Percentiles rank a stretch among this genome's conserved stretches.
These are phyloP conservation scores for Hydropsyche betteni DNA, from an alignment of 2,888 invertebrate genomes.

Conservation along the genomic window DNA sequence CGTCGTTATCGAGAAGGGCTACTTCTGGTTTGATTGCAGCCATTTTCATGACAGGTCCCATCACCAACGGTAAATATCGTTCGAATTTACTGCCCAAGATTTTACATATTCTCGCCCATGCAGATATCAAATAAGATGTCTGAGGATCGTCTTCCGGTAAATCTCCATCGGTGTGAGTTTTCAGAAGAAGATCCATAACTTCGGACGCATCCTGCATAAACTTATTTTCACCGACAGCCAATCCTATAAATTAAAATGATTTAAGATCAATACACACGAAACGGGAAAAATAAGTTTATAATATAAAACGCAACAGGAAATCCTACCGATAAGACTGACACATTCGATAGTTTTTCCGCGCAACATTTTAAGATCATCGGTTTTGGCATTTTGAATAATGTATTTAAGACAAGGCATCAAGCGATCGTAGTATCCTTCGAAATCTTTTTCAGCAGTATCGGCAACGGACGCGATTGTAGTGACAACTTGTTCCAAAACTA, in stretches of 20 bases:
- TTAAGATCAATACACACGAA: neutral
- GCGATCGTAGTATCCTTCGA: slow-evolving; percentile 92
- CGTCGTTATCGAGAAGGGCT: slow-evolving; percentile 86
- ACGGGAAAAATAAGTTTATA: slow-evolving; percentile 51
- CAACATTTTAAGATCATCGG: slow-evolving; percentile 86
- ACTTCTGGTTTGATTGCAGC: slow-evolving; percentile 95
- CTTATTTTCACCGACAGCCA: slow-evolving; percentile 83
- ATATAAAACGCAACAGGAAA: slow-evolving; percentile 57
- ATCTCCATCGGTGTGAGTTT: slow-evolving; percentile 86
- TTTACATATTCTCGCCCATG: slow-evolving; percentile 99
- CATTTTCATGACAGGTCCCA: slow-evolving; percentile 92
- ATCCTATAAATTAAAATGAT: slow-evolving; percentile 55
- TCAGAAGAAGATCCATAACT: slow-evolving; percentile 93
- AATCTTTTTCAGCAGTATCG: slow-evolving; percentile 97
- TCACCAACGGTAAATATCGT: slow-evolving; percentile 92
- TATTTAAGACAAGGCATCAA: slow-evolving; percentile 95
- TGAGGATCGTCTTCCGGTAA: slow-evolving; percentile 96
- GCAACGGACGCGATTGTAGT: slow-evolving; percentile 98
- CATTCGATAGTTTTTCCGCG: slow-evolving; percentile 99
- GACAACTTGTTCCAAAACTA: slow-evolving; percentile 98
- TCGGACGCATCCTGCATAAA: slow-evolving; percentile 92
- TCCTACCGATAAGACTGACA: slow-evolving; percentile 91
- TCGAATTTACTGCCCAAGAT: slow-evolving; percentile 88
- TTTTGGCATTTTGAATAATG: slow-evolving; percentile 93
- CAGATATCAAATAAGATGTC: slow-evolving; percentile 96